phyloP scores from a whole-genome alignment of 2,113 vertebrate genomes.

The Cyprinodon tularosa region DNA sequence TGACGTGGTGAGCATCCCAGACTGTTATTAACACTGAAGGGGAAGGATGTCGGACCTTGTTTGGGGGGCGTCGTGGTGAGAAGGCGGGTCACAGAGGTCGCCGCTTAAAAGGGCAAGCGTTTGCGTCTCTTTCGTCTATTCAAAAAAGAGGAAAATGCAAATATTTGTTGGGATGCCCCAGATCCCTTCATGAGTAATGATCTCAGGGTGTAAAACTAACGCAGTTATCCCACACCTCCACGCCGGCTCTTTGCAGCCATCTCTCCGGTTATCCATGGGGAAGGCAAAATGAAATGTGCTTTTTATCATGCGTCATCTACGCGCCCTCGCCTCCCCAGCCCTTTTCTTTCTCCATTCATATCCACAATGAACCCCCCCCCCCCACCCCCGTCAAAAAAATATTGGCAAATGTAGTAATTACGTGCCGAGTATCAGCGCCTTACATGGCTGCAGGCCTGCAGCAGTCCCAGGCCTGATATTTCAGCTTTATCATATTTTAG shows the following conservation, averaged over 20 bases:
- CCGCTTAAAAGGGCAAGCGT: constrained; percentile 57
- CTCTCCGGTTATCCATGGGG: constrained; percentile 50
- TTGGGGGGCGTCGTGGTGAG: too few species aligned
- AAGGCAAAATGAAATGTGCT: constrained; percentile 63
- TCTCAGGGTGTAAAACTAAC: constrained; percentile 58
- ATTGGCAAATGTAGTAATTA: constrained; percentile 73
- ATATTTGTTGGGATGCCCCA: constrained; percentile 16
- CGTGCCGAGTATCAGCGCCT: constrained; percentile 46
- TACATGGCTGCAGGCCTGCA: constrained; percentile 52
- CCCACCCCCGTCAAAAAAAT: constrained; percentile 58
- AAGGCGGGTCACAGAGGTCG: constrained; percentile 36
- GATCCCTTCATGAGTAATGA: constrained; percentile 60
- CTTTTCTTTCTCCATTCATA: constrained; percentile 28
- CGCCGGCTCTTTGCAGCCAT: constrained; percentile 10
- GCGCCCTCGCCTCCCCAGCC: constrained; percentile 22
- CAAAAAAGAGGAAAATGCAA: neutral
- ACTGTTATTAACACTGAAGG: constrained; percentile 50
- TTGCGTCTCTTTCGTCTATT: neutral
- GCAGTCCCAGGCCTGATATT: constrained; percentile 65
- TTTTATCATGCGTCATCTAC: constrained; percentile 72
- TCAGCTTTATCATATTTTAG: constrained; percentile 76
- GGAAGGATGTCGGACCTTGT: neutral
- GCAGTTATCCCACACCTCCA: constrained; percentile 20
- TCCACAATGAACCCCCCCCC: constrained; percentile 44
- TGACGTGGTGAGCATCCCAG: constrained; percentile 6